A percentile compares a stretch with the other conserved stretches of the same genome.
Evolutionary conservation across 2,113 vertebrate genomes (phyloP).

Genomic region (Eubucco bourcierii): DNA sequence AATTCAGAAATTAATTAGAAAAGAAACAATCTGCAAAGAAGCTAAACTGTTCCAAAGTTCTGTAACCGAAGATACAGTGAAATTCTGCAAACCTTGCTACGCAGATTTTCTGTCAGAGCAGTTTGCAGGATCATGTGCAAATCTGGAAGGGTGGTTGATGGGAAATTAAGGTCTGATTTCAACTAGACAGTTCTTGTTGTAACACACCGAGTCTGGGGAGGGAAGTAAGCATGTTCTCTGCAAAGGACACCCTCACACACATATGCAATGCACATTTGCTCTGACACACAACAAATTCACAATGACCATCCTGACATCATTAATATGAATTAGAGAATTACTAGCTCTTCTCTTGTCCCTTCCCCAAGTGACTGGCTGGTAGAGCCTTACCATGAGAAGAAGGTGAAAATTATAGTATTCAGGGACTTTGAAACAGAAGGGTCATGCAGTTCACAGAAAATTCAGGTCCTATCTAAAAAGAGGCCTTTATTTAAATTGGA

Average conservation of each 20-base stretch:
- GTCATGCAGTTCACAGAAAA: background rate
- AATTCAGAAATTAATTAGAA: background rate
- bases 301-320: background rate
- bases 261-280: background rate
- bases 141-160: background rate
- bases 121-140: background rate
- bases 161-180: background rate
- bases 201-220: background rate
- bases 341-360: background rate
- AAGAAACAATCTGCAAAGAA: background rate
- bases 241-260: background rate
- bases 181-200: background rate
- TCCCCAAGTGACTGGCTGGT: background rate
- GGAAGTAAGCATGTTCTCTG: background rate
- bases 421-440: background rate
- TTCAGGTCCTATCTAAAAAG: background rate
- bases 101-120: background rate
- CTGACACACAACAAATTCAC: background rate
- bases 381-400: background rate
- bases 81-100: background rate
- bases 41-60: background rate
- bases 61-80: background rate
- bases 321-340: background rate
- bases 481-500: background rate
- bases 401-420: background rate